Evolutionary conservation across 2,797 vertebrate species (phyloP).

Genomic region (Botia kubotai): DNA sequence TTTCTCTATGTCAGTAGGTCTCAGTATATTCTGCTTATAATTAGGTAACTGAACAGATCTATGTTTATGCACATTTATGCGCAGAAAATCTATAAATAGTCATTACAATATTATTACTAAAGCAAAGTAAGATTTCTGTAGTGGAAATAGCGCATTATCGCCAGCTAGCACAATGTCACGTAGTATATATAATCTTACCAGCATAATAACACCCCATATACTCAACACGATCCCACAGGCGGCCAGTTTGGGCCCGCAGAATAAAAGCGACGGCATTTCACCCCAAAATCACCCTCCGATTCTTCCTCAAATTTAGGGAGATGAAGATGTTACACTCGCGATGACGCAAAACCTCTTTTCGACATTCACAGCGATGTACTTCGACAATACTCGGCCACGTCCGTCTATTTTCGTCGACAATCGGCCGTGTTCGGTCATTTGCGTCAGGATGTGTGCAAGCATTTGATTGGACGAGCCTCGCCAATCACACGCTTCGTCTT

Average conservation of each 20-base stretch:
- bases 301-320: not conserved
- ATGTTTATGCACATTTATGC: not conserved
- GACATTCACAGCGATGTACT: not conserved
- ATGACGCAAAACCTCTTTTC: not conserved
- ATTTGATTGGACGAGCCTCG: constrained; percentile 21
- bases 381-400: not conserved
- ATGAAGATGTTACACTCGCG: constrained; percentile 11
- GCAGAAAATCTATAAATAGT: too few species aligned
- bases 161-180: constrained; percentile 24
- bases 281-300: not conserved
- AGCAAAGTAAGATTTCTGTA: not conserved
- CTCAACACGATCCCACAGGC: constrained; percentile 93
- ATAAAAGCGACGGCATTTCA: constrained; percentile 87
- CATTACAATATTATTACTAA: too few species aligned
- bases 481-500: constrained; percentile 37
- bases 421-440: not conserved
- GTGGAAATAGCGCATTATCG: not conserved
- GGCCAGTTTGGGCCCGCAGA: constrained; percentile 92
- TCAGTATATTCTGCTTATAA: not conserved
- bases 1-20: not conserved
- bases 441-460: not conserved
- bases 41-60: not conserved
- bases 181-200: constrained; percentile 77
- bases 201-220: constrained; percentile 91
- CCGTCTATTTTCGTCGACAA: not conserved